phyloP scores from a whole-genome alignment of 2,888 invertebrate species.

The Drosophila trichaetosa region DNA sequence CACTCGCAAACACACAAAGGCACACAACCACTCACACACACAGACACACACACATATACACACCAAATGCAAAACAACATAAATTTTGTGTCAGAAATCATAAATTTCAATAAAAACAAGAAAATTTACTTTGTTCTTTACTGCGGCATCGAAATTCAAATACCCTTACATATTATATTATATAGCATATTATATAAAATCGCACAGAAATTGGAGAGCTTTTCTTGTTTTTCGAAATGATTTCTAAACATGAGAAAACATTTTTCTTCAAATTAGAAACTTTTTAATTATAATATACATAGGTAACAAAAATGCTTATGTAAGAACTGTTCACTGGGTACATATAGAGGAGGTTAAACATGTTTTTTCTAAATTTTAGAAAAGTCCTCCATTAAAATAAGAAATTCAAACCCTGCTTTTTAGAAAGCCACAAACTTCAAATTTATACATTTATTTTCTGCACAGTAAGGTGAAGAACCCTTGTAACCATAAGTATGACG shows the following conservation, averaged over 20 bases:
- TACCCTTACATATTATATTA: constrained; percentile 6
- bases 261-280: neutral
- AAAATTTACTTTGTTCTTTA: constrained; percentile 1
- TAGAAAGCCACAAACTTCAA: neutral
- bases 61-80: constrained; percentile 72
- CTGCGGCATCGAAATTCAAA: neutral
- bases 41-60: constrained; percentile 9
- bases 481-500: neutral
- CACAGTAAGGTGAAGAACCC: neutral
- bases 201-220: neutral
- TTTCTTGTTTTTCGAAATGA: neutral
- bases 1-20: constrained; percentile 10
- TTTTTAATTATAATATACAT: neutral
- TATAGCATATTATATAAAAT: neutral
- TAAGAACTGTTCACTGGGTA: neutral
- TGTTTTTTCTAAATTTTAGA: neutral
- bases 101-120: constrained; percentile 74
- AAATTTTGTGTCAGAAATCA: constrained; percentile 76
- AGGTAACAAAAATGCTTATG: neutral
- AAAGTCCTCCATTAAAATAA: neutral
- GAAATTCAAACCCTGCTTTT: neutral
- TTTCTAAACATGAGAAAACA: neutral
- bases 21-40: constrained; percentile 8
- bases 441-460: neutral
- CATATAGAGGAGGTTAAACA: neutral